These are phyloP conservation scores for Caenorhabditis sp. DNA, from an alignment of 2,888 invertebrate genomes.

Conservation along the genomic window DNA sequence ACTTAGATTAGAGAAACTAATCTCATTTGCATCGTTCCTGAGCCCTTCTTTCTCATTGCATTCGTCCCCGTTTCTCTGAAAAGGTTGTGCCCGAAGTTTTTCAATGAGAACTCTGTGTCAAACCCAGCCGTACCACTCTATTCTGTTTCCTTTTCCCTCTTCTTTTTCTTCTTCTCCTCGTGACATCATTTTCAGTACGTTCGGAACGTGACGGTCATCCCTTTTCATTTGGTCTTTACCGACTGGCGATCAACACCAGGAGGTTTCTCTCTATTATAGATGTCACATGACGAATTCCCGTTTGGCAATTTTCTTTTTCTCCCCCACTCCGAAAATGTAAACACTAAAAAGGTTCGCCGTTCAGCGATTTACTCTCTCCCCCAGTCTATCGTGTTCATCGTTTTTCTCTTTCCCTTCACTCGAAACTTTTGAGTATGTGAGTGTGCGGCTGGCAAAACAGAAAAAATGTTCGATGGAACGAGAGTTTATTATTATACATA, in stretches of 20 bases:
- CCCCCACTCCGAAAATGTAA: slow-evolving; percentile 47
- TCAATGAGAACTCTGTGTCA: slow-evolving; percentile 18
- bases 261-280: slow-evolving; percentile 46
- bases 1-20: slow-evolving; percentile 47
- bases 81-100: slow-evolving; percentile 30
- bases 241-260: slow-evolving; percentile 37
- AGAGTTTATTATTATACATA: slow-evolving; percentile 54
- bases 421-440: slow-evolving; percentile 12
- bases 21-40: slow-evolving; percentile 52
- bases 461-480: slow-evolving; percentile 39
- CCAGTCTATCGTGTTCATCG: slow-evolving; percentile 5
- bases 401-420: slow-evolving; percentile 10
- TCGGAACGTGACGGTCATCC: slow-evolving; percentile 44
- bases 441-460: neutral
- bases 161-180: slow-evolving; percentile 14
- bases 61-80: slow-evolving; percentile 23
- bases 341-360: slow-evolving; percentile 52
- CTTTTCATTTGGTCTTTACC: slow-evolving; percentile 31
- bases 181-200: slow-evolving; percentile 34
- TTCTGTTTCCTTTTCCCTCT: neutral
- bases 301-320: slow-evolving; percentile 26
- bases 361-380: slow-evolving; percentile 37
- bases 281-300: slow-evolving; percentile 52
- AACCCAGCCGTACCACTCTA: too few relatives aligned
- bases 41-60: slow-evolving; percentile 27